Evolutionary conservation across 2,888 invertebrate species (phyloP), one percentile per base, ranked within the genome.

Genomic region (Geophilus truncorum): DNA sequence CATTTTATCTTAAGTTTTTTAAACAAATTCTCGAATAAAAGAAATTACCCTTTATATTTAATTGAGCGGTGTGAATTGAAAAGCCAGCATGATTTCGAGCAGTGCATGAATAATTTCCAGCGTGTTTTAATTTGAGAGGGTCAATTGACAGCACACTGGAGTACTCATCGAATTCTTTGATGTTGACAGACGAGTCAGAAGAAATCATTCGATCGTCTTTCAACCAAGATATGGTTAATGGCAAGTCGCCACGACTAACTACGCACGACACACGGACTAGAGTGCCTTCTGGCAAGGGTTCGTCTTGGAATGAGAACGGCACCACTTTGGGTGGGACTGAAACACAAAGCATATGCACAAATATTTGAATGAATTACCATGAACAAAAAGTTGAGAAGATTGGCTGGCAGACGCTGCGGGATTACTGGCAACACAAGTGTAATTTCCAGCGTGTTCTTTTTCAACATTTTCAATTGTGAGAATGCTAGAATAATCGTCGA

Each of bases 241-340:
- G 79, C 36, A 79, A 79, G 32, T 79, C 79, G 12, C 79, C 70
- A 25, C 79, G 79, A 62, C 79, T 79, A 21, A 79, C 57, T 3
- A 79, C 62, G 57, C 79, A 79, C 6, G 79, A 62, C 12, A 79
- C 79, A 10, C 79, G 79, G n/a, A 79, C 79, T 62, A 79, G 21
- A 1, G 28, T 79, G 28, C 79, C 79, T 62, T 79, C 79, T 18
- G 28, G 10, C 6, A 79, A 62, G 21, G 21, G n/a, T 6, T 62
- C 79, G 28, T 79, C 79, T 79, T 79, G 79, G 25, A 79, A 79
- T n/a, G 62, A 57, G 62, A 79, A 79, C 10, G 79, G 79, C 30
- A 79, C 79, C 23, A 79, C 57, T 36, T 79, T 79, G n/a, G 79
- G 79, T 18, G 79, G 79, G 57, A 79, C 79, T 79, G 79, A 25